Evolutionary conservation across 2,113 vertebrate genomes (phyloP).

Genomic region (Rhabdornis inornatus): DNA sequence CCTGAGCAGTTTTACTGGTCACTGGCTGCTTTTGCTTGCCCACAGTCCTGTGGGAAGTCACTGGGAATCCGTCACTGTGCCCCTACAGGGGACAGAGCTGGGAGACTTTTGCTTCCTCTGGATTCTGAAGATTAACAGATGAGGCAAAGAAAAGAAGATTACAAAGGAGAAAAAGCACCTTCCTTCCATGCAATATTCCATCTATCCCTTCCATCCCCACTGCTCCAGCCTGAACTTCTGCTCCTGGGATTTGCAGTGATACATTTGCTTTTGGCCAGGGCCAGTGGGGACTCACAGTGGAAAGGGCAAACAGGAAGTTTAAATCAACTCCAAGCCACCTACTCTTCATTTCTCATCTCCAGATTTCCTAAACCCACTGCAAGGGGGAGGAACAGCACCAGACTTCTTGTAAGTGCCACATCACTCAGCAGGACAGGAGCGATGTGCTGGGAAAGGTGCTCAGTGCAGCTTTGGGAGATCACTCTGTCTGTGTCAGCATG

Average conservation of each 20-base stretch:
- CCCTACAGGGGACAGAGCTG: neutral
- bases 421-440: neutral
- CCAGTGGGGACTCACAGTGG: rapidly evolving
- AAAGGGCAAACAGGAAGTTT: neutral
- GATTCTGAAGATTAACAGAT: neutral
- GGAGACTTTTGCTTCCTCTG: neutral
- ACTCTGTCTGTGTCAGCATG: conserved; percentile 2
- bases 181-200: neutral
- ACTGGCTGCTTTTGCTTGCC: neutral
- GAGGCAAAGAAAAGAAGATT: neutral
- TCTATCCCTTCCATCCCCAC: neutral
- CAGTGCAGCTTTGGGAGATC: neutral
- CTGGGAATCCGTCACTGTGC: neutral
- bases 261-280: neutral
- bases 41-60: neutral
- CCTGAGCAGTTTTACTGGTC: neutral
- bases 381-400: neutral
- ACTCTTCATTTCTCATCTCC: neutral
- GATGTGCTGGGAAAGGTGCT: neutral
- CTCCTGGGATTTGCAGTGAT: neutral
- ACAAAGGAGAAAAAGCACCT: neutral
- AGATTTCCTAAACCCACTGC: neutral
- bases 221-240: neutral
- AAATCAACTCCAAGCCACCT: neutral
- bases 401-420: neutral